These are phyloP conservation scores for Pasiphila rectangulata DNA, from an alignment of 2,888 invertebrate genomes.

Conservation along the genomic window DNA sequence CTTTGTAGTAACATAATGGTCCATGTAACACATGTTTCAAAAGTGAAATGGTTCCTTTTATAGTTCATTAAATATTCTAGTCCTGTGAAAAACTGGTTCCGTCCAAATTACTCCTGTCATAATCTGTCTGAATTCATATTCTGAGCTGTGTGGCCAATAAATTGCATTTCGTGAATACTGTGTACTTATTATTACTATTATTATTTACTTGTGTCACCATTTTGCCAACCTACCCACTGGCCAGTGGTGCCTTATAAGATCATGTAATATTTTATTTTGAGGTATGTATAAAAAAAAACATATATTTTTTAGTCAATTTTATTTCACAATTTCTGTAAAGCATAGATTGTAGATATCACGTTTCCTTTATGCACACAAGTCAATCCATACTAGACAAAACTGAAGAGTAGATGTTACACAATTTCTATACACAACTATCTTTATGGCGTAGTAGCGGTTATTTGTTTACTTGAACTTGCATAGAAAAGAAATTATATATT, in stretches of 20 bases:
- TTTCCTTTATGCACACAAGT: slow-evolving; percentile 78
- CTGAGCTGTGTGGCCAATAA: slow-evolving; percentile 40
- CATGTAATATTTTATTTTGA: too few relatives aligned
- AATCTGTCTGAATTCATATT: slow-evolving; percentile 43
- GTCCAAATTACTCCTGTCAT: slow-evolving; percentile 74
- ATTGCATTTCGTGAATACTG: slow-evolving; percentile 29
- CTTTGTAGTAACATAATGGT: too few relatives aligned
- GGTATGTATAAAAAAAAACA: background rate
- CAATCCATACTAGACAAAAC: slow-evolving; percentile 71
- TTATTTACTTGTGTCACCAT: background rate
- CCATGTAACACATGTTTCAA: slow-evolving; percentile 35
- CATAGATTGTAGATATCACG: slow-evolving; percentile 81
- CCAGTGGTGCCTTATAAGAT: background rate
- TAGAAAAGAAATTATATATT: slow-evolving; percentile 68
- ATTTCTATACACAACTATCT: slow-evolving; percentile 74
- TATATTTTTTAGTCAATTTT: slow-evolving; percentile 69
- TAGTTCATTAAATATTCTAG: slow-evolving; percentile 62
- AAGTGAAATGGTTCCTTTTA: slow-evolving; percentile 66
- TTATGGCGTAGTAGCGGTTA: slow-evolving; percentile 73
- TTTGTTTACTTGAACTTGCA: slow-evolving; percentile 51
- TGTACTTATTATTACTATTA: background rate
- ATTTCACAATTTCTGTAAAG: slow-evolving; percentile 79
- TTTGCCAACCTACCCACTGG: background rate
- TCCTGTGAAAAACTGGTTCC: slow-evolving; percentile 70
- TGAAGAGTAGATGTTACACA: slow-evolving; percentile 62